These are phyloP conservation scores for Myotis daubentonii DNA, from an alignment of 2,797 vertebrate genomes.

Conservation along the genomic window DNA sequence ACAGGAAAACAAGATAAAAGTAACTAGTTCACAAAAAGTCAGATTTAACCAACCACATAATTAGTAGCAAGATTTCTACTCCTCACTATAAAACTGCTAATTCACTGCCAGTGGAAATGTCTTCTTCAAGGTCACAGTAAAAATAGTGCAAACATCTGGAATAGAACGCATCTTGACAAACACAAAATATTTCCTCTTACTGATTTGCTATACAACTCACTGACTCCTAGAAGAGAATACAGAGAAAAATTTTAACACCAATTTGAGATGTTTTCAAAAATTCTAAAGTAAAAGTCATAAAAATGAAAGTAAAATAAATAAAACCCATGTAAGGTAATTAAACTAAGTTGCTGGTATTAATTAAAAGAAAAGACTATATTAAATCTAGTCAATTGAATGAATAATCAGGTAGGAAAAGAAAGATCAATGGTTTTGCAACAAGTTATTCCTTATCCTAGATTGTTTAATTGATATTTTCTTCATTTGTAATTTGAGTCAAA, in stretches of 20 bases:
- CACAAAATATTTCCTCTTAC: neutral
- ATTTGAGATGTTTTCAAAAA: neutral
- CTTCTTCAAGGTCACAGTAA: neutral
- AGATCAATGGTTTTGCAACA: neutral
- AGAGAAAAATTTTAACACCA: constrained; percentile 4
- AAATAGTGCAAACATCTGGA: neutral
- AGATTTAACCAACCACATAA: neutral
- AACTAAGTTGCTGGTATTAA: neutral
- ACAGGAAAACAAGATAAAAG: neutral
- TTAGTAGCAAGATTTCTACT: neutral
- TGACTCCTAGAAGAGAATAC: neutral
- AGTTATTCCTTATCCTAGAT: neutral
- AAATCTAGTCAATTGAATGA: neutral
- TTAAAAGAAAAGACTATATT: neutral
- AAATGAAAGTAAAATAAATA: constrained; percentile 35
- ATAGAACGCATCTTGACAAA: neutral
- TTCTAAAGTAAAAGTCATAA: constrained; percentile 33
- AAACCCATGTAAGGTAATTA: neutral
- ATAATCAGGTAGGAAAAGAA: constrained; percentile 28
- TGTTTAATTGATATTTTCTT: constrained; percentile 31
- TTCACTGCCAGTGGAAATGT: neutral
- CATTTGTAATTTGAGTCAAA: constrained; percentile 10
- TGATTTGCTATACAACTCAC: neutral
- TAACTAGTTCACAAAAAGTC: neutral
- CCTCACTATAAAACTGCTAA: neutral